Conservation (phyloP, 2,113 vertebrate species). For the Bubo bubo region DNA sequence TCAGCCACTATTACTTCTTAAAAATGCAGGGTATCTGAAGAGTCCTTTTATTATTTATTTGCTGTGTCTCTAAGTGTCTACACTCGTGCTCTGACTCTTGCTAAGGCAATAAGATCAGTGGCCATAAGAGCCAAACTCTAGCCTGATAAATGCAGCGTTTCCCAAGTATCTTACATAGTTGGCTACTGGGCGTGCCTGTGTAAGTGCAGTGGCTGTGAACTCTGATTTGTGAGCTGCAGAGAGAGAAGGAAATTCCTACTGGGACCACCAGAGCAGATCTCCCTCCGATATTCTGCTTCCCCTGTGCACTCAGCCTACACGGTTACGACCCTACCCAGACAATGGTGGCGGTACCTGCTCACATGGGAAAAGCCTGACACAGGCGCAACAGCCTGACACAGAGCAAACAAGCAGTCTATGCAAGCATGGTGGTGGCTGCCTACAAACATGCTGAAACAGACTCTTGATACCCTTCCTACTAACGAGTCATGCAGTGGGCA, state of each 20-base stretch:
- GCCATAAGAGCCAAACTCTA: not conserved
- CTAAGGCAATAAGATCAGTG: not conserved
- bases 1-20: conserved; percentile 8
- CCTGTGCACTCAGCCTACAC: not conserved
- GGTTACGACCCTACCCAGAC: not conserved
- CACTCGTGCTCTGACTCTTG: not conserved
- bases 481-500: rapidly evolving
- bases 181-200: not conserved
- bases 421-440: not conserved
- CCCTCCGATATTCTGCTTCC: not conserved
- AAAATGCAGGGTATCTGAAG: conserved; percentile 9
- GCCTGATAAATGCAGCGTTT: not conserved
- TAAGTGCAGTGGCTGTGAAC: not conserved
- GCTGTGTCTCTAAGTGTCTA: not conserved
- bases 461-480: not conserved
- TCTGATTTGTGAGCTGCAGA: not conserved
- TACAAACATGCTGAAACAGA: not conserved
- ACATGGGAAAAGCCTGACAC: not conserved
- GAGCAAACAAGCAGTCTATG: not conserved
- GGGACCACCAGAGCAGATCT: not conserved
- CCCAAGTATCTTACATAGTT: not conserved
- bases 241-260: not conserved
- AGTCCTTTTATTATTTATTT: conserved; percentile 39
- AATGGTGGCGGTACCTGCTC: not conserved
- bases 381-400: too few relatives aligned